Conservation (phyloP, 2,888 invertebrate species). For the Limulus polyphemus region DNA sequence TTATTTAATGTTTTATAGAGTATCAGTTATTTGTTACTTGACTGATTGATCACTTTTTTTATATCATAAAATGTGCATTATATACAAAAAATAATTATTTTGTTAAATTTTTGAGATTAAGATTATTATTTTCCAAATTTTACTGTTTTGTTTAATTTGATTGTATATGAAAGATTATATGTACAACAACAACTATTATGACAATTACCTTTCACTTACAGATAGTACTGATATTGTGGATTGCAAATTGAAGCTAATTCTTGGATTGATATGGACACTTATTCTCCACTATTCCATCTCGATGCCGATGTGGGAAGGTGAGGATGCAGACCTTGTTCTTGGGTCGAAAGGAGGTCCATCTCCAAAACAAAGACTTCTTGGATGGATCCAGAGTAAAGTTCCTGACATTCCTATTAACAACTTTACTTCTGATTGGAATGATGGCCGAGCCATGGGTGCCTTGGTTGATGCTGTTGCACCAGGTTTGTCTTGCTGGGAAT, state of each 20-base stretch:
- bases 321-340: constrained; percentile 47
- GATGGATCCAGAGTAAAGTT: constrained; percentile 73
- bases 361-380: constrained; percentile 66
- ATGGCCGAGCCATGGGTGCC: constrained; percentile 76
- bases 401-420: constrained; percentile 71
- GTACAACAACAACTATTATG: no score
- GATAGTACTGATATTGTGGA: constrained; percentile 60
- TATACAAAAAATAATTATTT: no score
- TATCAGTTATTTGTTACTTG: no score
- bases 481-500: constrained; percentile 38
- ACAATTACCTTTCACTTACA: constrained; percentile 6
- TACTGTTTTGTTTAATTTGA: no score
- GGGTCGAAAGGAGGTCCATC: constrained; percentile 45
- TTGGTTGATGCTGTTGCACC: constrained; percentile 78
- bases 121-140: no score
- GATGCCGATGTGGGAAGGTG: constrained; percentile 80
- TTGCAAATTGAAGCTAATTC: constrained; percentile 74
- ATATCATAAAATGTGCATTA: no score
- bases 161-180: no score
- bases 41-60: no score
- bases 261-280: constrained; percentile 85
- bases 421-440: constrained; percentile 82
- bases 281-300: constrained; percentile 88
- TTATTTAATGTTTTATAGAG: no score
- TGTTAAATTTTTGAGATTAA: no score